phyloP scores from a whole-genome alignment of 1,140 invertebrate species.

The Drosophila triauraria region DNA sequence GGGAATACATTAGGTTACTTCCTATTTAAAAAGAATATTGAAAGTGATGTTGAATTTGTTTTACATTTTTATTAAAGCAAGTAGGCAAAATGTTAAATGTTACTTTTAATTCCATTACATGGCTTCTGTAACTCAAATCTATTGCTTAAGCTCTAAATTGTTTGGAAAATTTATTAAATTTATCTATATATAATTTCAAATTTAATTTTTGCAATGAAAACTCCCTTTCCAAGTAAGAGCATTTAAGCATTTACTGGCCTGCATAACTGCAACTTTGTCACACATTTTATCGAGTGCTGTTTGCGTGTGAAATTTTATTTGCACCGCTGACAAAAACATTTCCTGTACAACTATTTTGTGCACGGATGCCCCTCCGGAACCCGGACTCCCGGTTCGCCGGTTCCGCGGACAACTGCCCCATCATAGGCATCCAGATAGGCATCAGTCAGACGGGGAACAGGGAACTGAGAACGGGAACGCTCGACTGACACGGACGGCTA shows the following conservation, averaged over 20 bases:
- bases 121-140: not conserved
- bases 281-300: constrained; percentile 58
- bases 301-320: constrained; percentile 57
- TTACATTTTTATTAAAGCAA: not conserved
- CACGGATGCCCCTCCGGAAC: constrained; percentile 57
- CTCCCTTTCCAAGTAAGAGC: not conserved
- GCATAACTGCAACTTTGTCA: constrained; percentile 60
- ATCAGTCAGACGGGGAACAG: constrained; percentile 37
- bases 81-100: not conserved
- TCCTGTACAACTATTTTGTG: constrained; percentile 67
- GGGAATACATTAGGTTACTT: not conserved
- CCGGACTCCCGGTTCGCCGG: constrained; percentile 4
- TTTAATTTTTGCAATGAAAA: not conserved
- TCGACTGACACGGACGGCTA: constrained; percentile 46
- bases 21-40: not conserved
- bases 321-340: constrained; percentile 61
- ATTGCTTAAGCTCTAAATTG: too few species aligned
- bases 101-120: not conserved
- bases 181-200: too few species aligned
- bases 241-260: not conserved
- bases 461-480: constrained; percentile 13
- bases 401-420: constrained; percentile 26
- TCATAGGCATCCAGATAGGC: constrained; percentile 54
- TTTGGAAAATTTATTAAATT: too few species aligned
- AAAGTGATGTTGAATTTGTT: too few species aligned